phyloP scores from a whole-genome alignment of 1,140 invertebrate genomes.

The Philopotamus ludificatus region DNA sequence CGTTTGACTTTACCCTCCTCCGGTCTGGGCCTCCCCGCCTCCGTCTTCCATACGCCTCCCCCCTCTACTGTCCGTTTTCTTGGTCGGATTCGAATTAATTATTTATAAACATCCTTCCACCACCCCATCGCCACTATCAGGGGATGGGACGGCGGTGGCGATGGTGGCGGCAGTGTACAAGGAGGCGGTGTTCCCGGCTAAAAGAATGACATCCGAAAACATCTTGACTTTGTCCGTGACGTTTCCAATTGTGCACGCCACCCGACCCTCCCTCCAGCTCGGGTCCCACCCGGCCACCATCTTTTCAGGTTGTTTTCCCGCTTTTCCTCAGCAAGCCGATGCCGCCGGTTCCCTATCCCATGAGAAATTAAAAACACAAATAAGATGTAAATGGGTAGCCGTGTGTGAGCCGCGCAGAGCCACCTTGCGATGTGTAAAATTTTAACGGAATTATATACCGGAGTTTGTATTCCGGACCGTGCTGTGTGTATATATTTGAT shows the following conservation, averaged over 20 bases:
- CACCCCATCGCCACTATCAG: background rate
- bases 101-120: constrained; percentile 1
- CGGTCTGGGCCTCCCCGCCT: background rate
- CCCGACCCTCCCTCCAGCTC: background rate
- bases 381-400: constrained; percentile 29
- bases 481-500: background rate
- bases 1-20: background rate
- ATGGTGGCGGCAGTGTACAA: background rate
- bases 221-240: constrained; percentile 3
- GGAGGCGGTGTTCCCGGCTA: background rate
- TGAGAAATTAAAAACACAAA: constrained; percentile 39
- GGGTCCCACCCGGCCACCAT: too few relatives aligned
- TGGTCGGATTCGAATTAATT: constrained; percentile 1
- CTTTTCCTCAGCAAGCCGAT: too few relatives aligned
- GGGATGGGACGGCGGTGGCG: too few relatives aligned
- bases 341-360: constrained; percentile 10
- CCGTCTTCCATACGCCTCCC: background rate
- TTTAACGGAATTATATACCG: constrained; percentile 1
- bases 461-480: background rate
- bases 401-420: background rate
- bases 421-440: background rate
- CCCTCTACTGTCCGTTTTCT: background rate
- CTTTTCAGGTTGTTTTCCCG: background rate
- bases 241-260: constrained; percentile 1
- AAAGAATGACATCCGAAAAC: constrained; percentile 10